Conservation (phyloP, 2,797 vertebrate genomes). For the Knipowitschia caucasica region DNA sequence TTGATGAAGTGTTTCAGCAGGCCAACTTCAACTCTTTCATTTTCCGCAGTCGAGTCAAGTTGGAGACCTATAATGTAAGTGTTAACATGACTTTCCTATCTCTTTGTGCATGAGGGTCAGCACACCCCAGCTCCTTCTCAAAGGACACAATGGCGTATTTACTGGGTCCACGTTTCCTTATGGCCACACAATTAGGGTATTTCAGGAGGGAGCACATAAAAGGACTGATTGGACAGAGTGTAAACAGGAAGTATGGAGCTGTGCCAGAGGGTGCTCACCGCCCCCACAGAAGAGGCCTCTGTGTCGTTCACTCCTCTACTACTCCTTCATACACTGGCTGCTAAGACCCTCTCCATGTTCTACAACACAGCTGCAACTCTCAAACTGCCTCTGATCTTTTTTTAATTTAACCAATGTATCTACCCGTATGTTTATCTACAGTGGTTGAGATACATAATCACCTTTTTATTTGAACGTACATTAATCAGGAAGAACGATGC, state of each 20-base stretch:
- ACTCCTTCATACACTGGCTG: conserved; percentile 48
- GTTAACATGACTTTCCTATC: no score
- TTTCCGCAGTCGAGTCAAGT: conserved; percentile 89
- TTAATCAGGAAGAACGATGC: no score
- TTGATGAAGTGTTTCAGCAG: conserved; percentile 90
- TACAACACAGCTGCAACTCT: conserved; percentile 59
- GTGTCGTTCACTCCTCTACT: conserved; percentile 59
- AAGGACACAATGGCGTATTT: conserved; percentile 45
- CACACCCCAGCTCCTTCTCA: conserved; percentile 23
- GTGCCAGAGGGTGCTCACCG: conserved; percentile 61
- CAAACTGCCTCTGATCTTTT: conserved; percentile 12
- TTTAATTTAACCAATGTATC: conserved; percentile 25
- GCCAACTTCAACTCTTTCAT: conserved; percentile 89
- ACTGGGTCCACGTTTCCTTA: conserved; percentile 53
- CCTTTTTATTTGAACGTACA: no score
- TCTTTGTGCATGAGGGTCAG: conserved; percentile 21
- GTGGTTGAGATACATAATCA: no score
- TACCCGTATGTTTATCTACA: conserved; percentile 2
- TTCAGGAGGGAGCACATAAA: conserved; percentile 63
- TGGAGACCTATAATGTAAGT: conserved; percentile 97
- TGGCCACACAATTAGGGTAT: conserved; percentile 59
- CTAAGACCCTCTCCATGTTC: conserved; percentile 41
- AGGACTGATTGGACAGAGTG: conserved; percentile 69
- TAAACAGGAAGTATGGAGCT: conserved; percentile 68
- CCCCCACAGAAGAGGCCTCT: conserved; percentile 62